Evolutionary conservation across 2,888 invertebrate genomes (phyloP).

Genomic region (Polydesmus complanatus): DNA sequence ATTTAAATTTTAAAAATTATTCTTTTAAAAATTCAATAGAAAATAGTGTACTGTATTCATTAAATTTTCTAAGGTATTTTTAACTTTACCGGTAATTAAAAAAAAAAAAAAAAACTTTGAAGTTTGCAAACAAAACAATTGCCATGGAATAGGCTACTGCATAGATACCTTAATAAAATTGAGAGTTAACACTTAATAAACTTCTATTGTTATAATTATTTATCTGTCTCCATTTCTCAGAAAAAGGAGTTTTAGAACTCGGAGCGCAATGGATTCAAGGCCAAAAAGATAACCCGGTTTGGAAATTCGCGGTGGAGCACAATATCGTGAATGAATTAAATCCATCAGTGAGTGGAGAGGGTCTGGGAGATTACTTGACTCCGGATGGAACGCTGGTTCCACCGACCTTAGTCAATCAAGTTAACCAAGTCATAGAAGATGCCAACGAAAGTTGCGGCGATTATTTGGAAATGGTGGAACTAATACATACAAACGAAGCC

Average conservation of each 20-base stretch:
- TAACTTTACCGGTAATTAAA: no score
- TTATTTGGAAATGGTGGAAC: constrained; percentile 19
- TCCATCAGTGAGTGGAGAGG: constrained; percentile 1
- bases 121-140: no score
- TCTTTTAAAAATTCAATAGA: no score
- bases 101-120: no score
- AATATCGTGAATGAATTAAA: not conserved
- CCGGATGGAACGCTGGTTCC: constrained; percentile 24
- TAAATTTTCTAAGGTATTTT: no score
- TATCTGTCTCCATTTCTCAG: no score
- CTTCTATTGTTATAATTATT: no score
- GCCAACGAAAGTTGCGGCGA: constrained; percentile 36
- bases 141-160: no score
- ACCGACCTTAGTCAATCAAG: constrained; percentile 35
- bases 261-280: constrained; percentile 93
- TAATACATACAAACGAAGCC: constrained; percentile 15
- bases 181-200: no score
- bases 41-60: no score
- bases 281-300: constrained; percentile 74
- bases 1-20: no score
- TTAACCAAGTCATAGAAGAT: constrained; percentile 37
- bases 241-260: constrained; percentile 44
- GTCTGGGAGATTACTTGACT: constrained; percentile 12
- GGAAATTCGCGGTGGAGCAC: constrained; percentile 46
- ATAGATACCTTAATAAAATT: no score